Evolutionary conservation across 2,888 invertebrate species (phyloP).

Genomic region (Elaeidobius kamerunicus): DNA sequence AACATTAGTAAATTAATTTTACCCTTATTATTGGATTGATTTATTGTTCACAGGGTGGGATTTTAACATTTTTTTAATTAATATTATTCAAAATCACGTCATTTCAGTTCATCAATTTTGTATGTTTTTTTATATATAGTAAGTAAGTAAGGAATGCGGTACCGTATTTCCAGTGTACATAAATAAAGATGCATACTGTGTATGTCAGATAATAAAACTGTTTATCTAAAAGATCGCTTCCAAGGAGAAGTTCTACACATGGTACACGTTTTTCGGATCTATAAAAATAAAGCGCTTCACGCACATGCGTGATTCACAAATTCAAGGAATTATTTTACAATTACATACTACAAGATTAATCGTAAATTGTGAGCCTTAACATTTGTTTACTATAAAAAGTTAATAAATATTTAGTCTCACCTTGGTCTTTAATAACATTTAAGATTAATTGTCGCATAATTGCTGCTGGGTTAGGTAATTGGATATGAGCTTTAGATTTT

Average conservation of each 20-base stretch:
- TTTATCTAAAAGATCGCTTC: slow-evolving; percentile 1
- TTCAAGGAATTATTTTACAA: slow-evolving; percentile 13
- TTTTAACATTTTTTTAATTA: too few relatives aligned
- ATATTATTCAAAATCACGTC: too few relatives aligned
- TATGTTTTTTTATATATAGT: neutral
- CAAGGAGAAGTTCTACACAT: slow-evolving; percentile 8
- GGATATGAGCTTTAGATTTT: neutral
- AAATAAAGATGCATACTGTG: slow-evolving; percentile 1
- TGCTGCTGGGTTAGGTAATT: slow-evolving; percentile 7
- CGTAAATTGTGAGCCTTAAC: slow-evolving; percentile 19
- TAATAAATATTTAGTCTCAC: slow-evolving; percentile 16
- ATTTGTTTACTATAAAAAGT: slow-evolving; percentile 12
- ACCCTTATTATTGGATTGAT: too few relatives aligned
- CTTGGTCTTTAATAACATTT: slow-evolving; percentile 13
- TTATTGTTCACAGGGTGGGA: too few relatives aligned
- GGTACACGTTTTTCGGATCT: slow-evolving; percentile 12
- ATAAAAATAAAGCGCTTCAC: slow-evolving; percentile 15
- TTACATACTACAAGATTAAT: slow-evolving; percentile 20
- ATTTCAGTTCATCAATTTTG: too few relatives aligned
- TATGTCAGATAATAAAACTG: slow-evolving; percentile 8
- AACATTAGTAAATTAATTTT: neutral
- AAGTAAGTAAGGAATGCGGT: neutral
- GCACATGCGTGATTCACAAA: slow-evolving; percentile 2
- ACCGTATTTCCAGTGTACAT: neutral
- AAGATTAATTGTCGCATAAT: slow-evolving; percentile 12